phyloP scores from a whole-genome alignment of 2,888 invertebrate species.

The Metopia argyrocephala region DNA sequence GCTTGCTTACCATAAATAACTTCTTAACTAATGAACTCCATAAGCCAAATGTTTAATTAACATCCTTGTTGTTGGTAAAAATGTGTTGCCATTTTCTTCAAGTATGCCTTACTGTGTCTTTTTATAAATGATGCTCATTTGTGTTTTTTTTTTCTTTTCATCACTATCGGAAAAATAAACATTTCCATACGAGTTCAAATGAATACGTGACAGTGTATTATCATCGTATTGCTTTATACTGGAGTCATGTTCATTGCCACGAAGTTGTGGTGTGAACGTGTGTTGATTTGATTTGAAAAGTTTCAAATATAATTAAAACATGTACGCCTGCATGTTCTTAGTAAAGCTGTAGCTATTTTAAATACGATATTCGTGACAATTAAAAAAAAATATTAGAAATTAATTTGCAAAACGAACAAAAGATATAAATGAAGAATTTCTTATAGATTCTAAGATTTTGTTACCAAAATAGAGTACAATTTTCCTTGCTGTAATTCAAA shows the following conservation, averaged over 20 bases:
- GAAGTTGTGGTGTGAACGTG: too few species aligned
- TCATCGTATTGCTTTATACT: background rate
- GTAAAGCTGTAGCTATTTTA: background rate
- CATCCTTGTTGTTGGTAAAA: slow-evolving; percentile 35
- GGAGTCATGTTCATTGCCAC: background rate
- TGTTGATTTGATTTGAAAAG: too few species aligned
- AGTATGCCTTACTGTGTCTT: slow-evolving; percentile 26
- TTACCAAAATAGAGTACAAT: too few species aligned
- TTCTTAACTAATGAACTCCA: slow-evolving; percentile 47
- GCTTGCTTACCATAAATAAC: background rate
- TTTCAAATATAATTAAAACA: background rate
- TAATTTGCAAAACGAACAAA: too few species aligned
- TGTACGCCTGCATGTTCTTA: background rate
- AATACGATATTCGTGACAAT: background rate
- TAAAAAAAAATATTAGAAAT: too few species aligned
- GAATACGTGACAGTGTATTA: slow-evolving; percentile 34
- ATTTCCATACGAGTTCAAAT: slow-evolving; percentile 26
- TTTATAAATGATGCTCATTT: slow-evolving; percentile 54
- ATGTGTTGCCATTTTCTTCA: background rate
- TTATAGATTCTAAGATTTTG: too few species aligned
- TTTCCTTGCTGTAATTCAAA: too few species aligned
- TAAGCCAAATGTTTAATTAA: slow-evolving; percentile 58
- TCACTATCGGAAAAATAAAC: background rate
- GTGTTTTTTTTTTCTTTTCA: background rate
- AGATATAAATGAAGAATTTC: too few species aligned